Base-by-base conservation (phyloP, 2,113 vertebrate genomes). In the Hepsetus odoe region DNA sequence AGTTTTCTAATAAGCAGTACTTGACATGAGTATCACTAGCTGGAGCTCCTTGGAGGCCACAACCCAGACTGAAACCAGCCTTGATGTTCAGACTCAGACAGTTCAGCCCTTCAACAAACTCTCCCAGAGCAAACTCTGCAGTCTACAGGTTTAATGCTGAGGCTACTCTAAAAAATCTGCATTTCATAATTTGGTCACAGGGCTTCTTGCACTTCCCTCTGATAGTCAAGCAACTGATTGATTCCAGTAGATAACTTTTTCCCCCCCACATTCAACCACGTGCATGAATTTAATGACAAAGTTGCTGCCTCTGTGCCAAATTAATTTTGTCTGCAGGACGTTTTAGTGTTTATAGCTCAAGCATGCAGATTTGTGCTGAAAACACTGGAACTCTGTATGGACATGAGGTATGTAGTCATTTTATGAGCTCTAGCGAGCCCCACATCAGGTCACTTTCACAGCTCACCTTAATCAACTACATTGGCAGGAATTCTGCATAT, bases 1-100 rank as follows among this genome's bases (percentile, higher is more conserved):
- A 77, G 33, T 64, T 73, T 67, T 77, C 51, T 46, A 77, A 69
- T 67, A 67, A 55, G 40, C 51, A 69, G 51, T 14, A 55, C 40
- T 77, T 69, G 26, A 55, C 30, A 55, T 28, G 28, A 26, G 32
- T 46, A 42, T 65, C 26, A 70, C 38, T 8, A 46, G 18, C 30
- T 24, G 38, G 61, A 65, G 61, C 61, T 35, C 32, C 61, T 20
- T 24, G 32, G 61, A 24, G 20, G 28, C 59, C 30, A 8, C n/a
- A 33, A 65, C 35, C 61, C 61, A 65, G 3, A 65, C 20, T 5
- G 4, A 22, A 33, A 64, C 28, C 30, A 33, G 18, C 16, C 32
- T 20, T 18, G 8, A 65, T 20, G 20, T 22, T 65, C 20, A 65
- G 32, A 38, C 33, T 38, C 33, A 22, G 20, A 38, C 9, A n/a